These are phyloP conservation scores for Siniperca scherzeri DNA, from an alignment of 2,797 vertebrate species.

Conservation along the genomic window DNA sequence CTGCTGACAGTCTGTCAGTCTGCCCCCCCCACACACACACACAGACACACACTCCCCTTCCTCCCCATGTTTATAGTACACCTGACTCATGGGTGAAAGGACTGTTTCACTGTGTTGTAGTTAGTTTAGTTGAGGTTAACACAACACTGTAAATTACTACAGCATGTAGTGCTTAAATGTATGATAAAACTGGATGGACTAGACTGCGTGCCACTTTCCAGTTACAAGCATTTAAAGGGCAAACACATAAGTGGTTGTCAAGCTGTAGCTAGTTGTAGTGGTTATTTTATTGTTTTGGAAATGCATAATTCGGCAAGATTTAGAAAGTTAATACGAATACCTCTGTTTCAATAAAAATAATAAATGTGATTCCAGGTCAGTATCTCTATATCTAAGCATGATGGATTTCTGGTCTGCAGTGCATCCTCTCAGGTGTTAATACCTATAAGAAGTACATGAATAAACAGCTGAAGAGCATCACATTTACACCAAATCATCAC, in stretches of 20 bases:
- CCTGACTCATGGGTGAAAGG: constrained; percentile 65
- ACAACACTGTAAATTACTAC: constrained; percentile 76
- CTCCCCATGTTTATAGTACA: constrained; percentile 36
- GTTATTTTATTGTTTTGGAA: background rate
- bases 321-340: background rate
- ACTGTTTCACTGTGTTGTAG: constrained; percentile 37
- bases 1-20: background rate
- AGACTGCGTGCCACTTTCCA: background rate
- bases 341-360: background rate
- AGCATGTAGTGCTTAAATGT: constrained; percentile 65
- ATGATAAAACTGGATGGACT: constrained; percentile 35
- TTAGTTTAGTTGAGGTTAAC: constrained; percentile 71
- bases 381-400: background rate
- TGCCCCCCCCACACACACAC: constrained; percentile 12
- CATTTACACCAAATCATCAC: background rate
- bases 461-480: background rate
- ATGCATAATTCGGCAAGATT: background rate
- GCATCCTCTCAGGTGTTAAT: background rate
- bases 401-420: background rate
- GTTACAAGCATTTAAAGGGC: background rate
- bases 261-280: background rate
- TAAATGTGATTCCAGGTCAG: background rate
- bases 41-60: background rate
- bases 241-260: background rate
- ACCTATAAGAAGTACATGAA: background rate